Evolutionary conservation across 2,113 vertebrate species (phyloP).

Genomic region (Neogale vison): DNA sequence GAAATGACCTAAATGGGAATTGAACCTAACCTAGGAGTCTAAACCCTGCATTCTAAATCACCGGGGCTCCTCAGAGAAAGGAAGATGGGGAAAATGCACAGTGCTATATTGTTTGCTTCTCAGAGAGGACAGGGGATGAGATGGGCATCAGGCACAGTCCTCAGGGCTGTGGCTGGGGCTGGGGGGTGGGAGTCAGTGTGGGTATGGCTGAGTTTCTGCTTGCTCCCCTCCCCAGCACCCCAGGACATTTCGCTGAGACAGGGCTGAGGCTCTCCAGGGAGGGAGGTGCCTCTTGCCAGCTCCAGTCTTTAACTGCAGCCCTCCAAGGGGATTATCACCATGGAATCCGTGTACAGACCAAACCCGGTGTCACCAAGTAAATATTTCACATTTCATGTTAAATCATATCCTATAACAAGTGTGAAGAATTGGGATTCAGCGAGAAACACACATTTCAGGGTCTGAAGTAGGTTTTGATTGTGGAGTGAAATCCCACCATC

Average conservation of each 20-base stretch:
- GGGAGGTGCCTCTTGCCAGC: neutral
- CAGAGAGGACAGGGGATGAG: neutral
- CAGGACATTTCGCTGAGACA: neutral
- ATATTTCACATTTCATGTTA: slow-evolving; percentile 78
- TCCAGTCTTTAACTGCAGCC: neutral
- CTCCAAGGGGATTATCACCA: slow-evolving; percentile 37
- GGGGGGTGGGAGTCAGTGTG: neutral
- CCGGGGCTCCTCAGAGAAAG: neutral
- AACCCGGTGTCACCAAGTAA: slow-evolving; percentile 31
- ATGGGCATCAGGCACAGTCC: neutral
- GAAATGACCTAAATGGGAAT: neutral
- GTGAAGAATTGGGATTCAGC: slow-evolving; percentile 71
- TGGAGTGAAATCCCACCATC: neutral
- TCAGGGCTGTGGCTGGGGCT: neutral
- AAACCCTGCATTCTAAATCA: neutral
- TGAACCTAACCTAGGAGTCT: neutral
- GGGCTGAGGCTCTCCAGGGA: neutral
- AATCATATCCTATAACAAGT: slow-evolving; percentile 66
- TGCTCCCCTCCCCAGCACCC: fast-evolving
- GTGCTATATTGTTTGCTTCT: neutral
- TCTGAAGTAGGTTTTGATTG: neutral
- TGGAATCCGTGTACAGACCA: neutral
- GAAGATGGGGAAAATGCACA: fast-evolving
- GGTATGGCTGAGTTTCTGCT: neutral
- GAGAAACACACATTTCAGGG: slow-evolving; percentile 65